These are phyloP conservation scores for Salmo trutta DNA, from an alignment of 2,797 vertebrate species.

Conservation along the genomic window DNA sequence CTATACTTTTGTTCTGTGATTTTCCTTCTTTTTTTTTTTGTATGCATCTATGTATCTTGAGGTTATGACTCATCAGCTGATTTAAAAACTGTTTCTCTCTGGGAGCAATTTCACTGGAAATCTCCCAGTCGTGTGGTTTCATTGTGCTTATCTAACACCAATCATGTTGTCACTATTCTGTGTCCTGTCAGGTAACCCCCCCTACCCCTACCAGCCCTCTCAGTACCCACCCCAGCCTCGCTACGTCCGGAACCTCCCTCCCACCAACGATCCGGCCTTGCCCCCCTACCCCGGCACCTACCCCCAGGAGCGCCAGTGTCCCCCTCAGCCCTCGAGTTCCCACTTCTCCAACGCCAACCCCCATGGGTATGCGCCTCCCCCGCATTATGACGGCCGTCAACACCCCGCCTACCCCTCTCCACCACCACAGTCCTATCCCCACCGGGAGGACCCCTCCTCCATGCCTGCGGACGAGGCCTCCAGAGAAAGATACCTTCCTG, in stretches of 20 bases:
- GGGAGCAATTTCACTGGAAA: neutral
- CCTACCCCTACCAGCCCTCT: constrained; percentile 83
- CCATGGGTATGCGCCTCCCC: constrained; percentile 75
- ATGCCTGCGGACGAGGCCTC: constrained; percentile 73
- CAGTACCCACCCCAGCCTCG: constrained; percentile 82
- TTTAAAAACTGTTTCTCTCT: neutral
- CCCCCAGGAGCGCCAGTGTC: constrained; percentile 77
- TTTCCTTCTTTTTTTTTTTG: neutral
- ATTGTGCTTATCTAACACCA: neutral
- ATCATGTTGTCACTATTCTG: constrained; percentile 11
- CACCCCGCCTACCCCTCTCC: constrained; percentile 80
- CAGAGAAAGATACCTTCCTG: constrained; percentile 88
- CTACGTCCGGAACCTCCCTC: constrained; percentile 86
- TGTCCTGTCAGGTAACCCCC: constrained; percentile 77
- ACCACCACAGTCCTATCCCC: constrained; percentile 81
- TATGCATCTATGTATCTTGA: neutral
- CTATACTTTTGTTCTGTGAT: too few species aligned
- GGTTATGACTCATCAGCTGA: neutral
- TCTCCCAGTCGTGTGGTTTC: neutral
- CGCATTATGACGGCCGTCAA: constrained; percentile 85
- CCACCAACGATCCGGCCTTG: constrained; percentile 80
- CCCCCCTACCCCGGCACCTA: constrained; percentile 84
- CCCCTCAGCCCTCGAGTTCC: constrained; percentile 82
- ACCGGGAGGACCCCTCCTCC: constrained; percentile 87
- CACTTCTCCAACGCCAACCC: constrained; percentile 73